Evolutionary conservation across 2,113 vertebrate species (phyloP).

Genomic region (Tylochromis polylepis): DNA sequence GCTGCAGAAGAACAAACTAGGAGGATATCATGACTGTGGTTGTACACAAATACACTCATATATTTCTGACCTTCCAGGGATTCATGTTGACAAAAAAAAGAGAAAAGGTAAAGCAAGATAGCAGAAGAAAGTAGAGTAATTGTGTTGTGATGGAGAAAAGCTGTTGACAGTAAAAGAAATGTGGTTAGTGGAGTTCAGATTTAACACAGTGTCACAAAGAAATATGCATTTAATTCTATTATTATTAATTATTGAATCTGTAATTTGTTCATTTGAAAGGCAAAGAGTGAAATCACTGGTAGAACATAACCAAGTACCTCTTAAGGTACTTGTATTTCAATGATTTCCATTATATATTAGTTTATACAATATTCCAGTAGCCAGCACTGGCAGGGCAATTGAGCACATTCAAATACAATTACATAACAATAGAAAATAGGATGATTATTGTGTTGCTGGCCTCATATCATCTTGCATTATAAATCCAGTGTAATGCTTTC

Average conservation of each 20-base stretch:
- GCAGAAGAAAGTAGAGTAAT: background rate
- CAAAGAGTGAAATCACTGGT: background rate
- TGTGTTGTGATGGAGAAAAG: background rate
- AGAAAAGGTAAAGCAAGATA: background rate
- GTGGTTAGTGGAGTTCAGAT: background rate
- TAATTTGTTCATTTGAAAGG: background rate
- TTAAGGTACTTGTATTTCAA: background rate
- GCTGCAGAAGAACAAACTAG: conserved; percentile 2
- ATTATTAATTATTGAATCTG: background rate
- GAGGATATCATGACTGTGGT: conserved; percentile 55
- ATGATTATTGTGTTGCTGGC: background rate
- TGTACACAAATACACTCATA: background rate
- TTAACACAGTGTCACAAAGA: background rate
- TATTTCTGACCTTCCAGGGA: conserved; percentile 29
- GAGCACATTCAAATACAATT: background rate
- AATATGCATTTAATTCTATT: background rate
- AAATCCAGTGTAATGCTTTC: background rate
- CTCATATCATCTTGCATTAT: background rate
- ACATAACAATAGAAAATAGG: background rate
- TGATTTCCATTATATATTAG: background rate
- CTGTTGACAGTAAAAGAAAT: background rate
- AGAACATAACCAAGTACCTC: background rate
- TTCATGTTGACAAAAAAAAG: background rate
- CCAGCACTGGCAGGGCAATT: background rate
- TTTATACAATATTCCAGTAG: background rate